These are phyloP conservation scores for Halocynthia aurantium DNA, from an alignment of 23 tunicate species.

Conservation along the genomic window DNA sequence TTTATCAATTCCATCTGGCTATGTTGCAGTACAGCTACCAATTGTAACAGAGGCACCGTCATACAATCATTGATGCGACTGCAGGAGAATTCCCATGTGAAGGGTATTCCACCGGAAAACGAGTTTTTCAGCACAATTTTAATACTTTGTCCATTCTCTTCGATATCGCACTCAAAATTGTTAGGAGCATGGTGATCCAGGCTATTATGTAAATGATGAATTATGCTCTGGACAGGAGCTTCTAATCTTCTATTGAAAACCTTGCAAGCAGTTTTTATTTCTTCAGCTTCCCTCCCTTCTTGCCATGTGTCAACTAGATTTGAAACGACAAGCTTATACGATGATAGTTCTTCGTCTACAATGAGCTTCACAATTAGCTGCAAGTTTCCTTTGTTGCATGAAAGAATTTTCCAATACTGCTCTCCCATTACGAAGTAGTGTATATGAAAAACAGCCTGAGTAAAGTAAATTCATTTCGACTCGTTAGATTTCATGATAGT, in stretches of 20 bases:
- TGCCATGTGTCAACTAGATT: constrained; percentile 2
- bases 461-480: too few relatives aligned
- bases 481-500: too few relatives aligned
- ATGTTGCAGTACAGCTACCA: background rate
- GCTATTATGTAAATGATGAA: background rate
- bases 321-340: constrained; percentile 1
- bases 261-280: constrained; percentile 9
- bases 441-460: too few relatives aligned
- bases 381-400: background rate
- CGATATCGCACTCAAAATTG: background rate
- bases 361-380: background rate
- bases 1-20: constrained; percentile 4
- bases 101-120: constrained; percentile 16
- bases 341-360: background rate
- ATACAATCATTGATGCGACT: background rate
- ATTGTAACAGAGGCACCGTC: background rate
- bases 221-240: constrained; percentile 3
- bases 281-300: constrained; percentile 1
- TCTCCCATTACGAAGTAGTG: background rate
- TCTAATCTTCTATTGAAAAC: constrained; percentile 10
- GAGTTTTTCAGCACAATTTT: constrained; percentile 9
- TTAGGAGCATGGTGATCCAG: background rate
- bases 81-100: constrained; percentile 14
- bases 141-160: background rate
- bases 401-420: constrained; percentile 10